These are phyloP conservation scores for Saccostrea echinata DNA, from an alignment of 1,140 invertebrate species.

Conservation along the genomic window DNA sequence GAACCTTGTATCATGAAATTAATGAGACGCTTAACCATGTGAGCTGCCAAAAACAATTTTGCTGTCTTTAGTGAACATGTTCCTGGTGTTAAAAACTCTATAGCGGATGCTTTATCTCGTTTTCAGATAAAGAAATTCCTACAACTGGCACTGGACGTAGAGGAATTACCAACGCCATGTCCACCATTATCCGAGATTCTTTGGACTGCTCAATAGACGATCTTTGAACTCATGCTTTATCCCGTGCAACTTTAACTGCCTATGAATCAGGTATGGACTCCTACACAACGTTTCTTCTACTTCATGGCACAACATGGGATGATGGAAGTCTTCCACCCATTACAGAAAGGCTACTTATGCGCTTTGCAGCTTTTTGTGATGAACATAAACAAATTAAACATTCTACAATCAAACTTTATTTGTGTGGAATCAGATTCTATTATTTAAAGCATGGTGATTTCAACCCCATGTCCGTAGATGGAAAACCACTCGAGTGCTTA, in stretches of 20 bases:
- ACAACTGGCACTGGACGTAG: background rate
- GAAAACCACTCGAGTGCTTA: no score
- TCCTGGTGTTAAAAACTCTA: constrained; percentile 38
- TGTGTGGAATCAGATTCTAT: no score
- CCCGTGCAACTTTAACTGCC: background rate
- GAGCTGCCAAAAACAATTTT: constrained; percentile 41
- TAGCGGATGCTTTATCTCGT: constrained; percentile 47
- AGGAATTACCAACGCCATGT: background rate
- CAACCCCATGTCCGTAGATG: no score
- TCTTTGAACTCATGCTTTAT: background rate
- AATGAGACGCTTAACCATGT: constrained; percentile 42
- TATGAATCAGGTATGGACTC: background rate
- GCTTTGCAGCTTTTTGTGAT: no score
- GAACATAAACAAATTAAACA: no score
- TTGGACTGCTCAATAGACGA: background rate
- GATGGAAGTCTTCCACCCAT: background rate
- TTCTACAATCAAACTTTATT: no score
- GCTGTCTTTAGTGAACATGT: constrained; percentile 41
- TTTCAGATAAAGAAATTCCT: constrained; percentile 42
- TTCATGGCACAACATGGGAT: background rate
- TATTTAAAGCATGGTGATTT: no score
- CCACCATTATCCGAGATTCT: no score
- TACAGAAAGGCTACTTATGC: no score
- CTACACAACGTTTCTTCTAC: background rate
- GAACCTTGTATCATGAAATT: constrained; percentile 43